Base-by-base conservation (phyloP, 2,113 vertebrate species). In the Laticauda colubrina region DNA sequence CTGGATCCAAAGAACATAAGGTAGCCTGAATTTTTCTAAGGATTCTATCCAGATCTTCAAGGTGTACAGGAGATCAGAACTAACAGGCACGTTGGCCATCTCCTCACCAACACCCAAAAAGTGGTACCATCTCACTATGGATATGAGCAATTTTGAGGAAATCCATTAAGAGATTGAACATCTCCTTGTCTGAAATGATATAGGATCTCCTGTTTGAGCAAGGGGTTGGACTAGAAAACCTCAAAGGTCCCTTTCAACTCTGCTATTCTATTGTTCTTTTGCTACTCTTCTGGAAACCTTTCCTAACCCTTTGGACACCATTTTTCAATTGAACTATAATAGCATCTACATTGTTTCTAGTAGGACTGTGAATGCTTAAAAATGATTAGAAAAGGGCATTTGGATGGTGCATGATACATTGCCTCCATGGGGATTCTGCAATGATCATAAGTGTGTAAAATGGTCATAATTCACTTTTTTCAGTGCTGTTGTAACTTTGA, bases 261-360 rank as follows among this genome's bases (percentile, higher is more conserved):
- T 69, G 61, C 29, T 15, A n/a, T 69, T 69, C 2, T 69, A 69
- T n/a, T 64, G 26, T 29, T 34, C 5, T 75, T 75, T 75, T 75
- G 64, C n/a, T 75, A 2, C n/a, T 39, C 18, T 39, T 39, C 34
- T 39, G 34, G 34, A 81, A 34, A 34, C 15, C 69, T 75, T 75
- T 15, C n/a, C n/a, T 34, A 75, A 34, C 1, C n/a, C n/a, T 81
- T 39, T 81, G 69, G 18, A 39, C 18, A 39, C 69, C 18, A 90
- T 54, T 34, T 4, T 81, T 29, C 97, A 94, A 55, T 95, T 43
- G 54, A 81, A 81, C 43, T 34, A 24, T 5, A 45, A 59, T 14
- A 45, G 3, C 59, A 39, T 61, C 11, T 59, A 39, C 23, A 61
- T 45, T 89, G 39, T 89, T 89, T 26, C 88, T 75, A 69, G 21